Evolutionary conservation across 2,113 vertebrate species (phyloP).

Genomic region (Cebus imitator): DNA sequence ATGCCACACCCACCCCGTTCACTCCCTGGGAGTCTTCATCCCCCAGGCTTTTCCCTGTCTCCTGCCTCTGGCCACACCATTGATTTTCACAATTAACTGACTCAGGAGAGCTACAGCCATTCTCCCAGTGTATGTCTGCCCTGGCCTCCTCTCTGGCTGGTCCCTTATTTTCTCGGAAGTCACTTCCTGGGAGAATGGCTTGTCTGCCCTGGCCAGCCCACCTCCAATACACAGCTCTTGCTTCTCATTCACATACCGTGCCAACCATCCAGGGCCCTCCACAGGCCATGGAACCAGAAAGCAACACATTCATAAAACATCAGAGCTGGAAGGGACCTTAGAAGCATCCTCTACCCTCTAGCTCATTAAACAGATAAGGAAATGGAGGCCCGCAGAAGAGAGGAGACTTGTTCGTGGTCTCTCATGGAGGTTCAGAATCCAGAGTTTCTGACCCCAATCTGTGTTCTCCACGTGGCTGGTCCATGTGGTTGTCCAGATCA

Average conservation of each 20-base stretch:
- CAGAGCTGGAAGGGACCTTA: neutral
- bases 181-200: neutral
- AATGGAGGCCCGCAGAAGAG: neutral
- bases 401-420: neutral
- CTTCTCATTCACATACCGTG: neutral
- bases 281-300: neutral
- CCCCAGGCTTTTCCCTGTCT: neutral
- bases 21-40: neutral
- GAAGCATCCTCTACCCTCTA: neutral
- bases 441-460: neutral
- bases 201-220: neutral
- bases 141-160: neutral
- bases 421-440: neutral
- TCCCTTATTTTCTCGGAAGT: neutral
- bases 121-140: neutral
- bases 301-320: neutral
- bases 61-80: neutral
- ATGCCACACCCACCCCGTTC: neutral
- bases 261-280: neutral
- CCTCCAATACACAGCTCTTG: neutral
- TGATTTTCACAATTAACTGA: slow-evolving; percentile 57
- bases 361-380: neutral
- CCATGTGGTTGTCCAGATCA: neutral
- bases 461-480: neutral
- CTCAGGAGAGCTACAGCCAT: neutral